A percentile compares a stretch with the other conserved stretches of the same genome.
Conservation (phyloP, 2,888 invertebrate species). For the Melieria crassipennis region DNA sequence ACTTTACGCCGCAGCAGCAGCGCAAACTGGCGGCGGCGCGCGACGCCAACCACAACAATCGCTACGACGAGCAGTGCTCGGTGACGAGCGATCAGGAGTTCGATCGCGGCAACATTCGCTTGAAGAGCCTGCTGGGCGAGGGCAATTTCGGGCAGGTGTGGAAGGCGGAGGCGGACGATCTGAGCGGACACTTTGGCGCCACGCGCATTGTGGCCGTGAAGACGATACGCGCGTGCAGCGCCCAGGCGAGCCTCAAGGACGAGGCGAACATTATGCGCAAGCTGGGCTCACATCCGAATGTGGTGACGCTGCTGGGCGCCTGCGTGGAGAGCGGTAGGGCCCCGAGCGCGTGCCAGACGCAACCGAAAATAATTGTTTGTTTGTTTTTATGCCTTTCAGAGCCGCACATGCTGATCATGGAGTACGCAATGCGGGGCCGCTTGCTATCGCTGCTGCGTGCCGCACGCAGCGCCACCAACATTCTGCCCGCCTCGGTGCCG, state of each 20-base stretch:
- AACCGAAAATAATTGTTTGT: conserved; percentile 4
- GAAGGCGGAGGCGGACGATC: conserved; percentile 86
- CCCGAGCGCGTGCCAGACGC: background rate
- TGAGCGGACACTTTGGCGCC: conserved; percentile 79
- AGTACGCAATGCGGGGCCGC: conserved; percentile 87
- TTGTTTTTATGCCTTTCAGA: conserved; percentile 69
- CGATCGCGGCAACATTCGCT: conserved; percentile 78
- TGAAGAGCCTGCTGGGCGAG: conserved; percentile 83
- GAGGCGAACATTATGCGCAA: conserved; percentile 87
- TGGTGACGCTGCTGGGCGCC: conserved; percentile 82
- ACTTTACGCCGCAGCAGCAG: conserved; percentile 26
- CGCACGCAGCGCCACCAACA: conserved; percentile 63
- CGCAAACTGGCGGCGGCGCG: conserved; percentile 12
- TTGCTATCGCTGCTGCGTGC: conserved; percentile 79
- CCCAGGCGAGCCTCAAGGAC: conserved; percentile 79
- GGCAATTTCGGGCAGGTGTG: conserved; percentile 90
- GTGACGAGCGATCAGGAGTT: conserved; percentile 71
- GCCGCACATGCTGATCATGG: conserved; percentile 84
- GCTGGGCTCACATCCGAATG: conserved; percentile 83
- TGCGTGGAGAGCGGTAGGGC: conserved; percentile 81
- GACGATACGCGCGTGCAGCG: conserved; percentile 81
- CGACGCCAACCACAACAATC: conserved; percentile 39
- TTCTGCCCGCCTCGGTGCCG: conserved; percentile 67
- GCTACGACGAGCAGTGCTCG: conserved; percentile 60
- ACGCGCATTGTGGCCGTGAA: conserved; percentile 87